Evolutionary conservation across 1,140 invertebrate genomes (phyloP).

Genomic region (Microvelia longipes): DNA sequence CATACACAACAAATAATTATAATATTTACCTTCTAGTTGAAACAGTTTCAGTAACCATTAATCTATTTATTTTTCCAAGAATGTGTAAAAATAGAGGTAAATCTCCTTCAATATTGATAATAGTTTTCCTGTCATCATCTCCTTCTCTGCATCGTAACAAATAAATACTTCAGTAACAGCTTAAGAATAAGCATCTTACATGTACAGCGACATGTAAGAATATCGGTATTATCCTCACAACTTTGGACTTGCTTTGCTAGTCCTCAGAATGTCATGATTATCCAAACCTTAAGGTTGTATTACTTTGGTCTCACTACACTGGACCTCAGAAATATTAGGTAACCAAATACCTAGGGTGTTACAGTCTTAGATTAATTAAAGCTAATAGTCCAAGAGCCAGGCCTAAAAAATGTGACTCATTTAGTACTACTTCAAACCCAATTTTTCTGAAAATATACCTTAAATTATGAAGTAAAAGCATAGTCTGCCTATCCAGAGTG

Average conservation of each 20-base stretch:
- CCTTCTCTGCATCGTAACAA: neutral
- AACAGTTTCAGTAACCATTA: neutral
- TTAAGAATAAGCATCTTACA: neutral
- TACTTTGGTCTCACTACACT: too few relatives aligned
- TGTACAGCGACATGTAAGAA: neutral
- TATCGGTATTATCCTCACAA: neutral
- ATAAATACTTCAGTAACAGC: neutral
- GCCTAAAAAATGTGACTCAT: too few relatives aligned
- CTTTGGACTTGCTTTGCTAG: neutral
- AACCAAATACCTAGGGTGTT: too few relatives aligned
- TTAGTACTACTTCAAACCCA: too few relatives aligned
- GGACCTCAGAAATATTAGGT: too few relatives aligned
- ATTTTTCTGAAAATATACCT: too few relatives aligned
- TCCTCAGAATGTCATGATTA: neutral
- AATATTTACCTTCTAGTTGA: conserved; percentile 4
- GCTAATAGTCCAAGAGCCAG: too few relatives aligned
- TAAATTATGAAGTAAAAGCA: too few relatives aligned
- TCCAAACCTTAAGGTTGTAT: too few relatives aligned
- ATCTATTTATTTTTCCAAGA: conserved; percentile 1
- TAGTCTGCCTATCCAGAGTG: too few relatives aligned
- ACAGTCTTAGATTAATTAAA: too few relatives aligned
- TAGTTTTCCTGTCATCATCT: neutral
- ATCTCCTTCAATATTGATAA: neutral
- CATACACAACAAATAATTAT: neutral
- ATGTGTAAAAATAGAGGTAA: neutral